These are phyloP conservation scores for Acanthococcus lagerstroemiae DNA, from an alignment of 2,888 invertebrate genomes.

Conservation along the genomic window DNA sequence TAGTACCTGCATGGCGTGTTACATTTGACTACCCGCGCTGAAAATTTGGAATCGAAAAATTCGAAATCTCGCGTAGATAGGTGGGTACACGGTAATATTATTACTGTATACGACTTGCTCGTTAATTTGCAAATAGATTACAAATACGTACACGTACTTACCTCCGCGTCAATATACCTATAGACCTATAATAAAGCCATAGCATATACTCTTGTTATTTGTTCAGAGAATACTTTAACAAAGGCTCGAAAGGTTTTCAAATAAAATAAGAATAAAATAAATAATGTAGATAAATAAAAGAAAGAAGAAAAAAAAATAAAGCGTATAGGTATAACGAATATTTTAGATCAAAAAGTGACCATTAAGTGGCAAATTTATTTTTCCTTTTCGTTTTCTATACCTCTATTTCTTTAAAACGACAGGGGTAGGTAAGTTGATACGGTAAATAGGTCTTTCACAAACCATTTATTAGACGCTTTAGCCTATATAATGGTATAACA, in stretches of 20 bases:
- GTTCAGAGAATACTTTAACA: not conserved
- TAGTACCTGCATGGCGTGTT: too few species aligned
- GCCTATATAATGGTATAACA: constrained; percentile 3
- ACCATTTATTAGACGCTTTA: constrained; percentile 9
- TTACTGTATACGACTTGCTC: too few species aligned
- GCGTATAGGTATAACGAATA: not conserved
- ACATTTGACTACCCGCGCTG: too few species aligned
- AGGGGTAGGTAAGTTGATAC: constrained; percentile 10
- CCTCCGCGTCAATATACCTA: too few species aligned
- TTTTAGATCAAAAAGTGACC: constrained; percentile 6
- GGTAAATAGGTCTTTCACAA: constrained; percentile 8
- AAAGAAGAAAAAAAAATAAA: not conserved
- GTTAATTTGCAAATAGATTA: not conserved
- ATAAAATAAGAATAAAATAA: not conserved
- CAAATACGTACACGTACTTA: not conserved
- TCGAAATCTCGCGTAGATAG: too few species aligned
- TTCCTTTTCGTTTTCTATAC: too few species aligned
- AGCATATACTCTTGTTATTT: not conserved
- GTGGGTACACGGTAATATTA: too few species aligned
- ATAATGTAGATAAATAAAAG: not conserved
- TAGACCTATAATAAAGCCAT: too few species aligned
- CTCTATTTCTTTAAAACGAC: not conserved
- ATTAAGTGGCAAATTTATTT: constrained; percentile 19
- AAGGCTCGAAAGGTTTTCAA: not conserved
- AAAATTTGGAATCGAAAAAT: too few species aligned